Conservation (phyloP, 2,888 invertebrate species). For the Drosophila nr. perissopoda region DNA sequence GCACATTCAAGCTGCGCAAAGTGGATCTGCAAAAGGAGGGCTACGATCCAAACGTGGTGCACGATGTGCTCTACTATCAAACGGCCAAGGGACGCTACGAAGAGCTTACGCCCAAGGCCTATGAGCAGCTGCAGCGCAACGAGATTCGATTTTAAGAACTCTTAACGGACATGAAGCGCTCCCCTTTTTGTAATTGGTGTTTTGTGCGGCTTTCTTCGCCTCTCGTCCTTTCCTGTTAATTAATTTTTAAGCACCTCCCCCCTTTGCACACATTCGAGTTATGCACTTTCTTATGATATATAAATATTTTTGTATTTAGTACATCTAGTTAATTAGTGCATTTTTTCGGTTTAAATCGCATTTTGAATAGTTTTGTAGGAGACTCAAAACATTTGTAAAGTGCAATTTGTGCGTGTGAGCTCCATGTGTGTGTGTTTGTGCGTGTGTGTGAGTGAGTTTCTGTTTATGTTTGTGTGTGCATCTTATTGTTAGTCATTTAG, state of each 20-base stretch:
- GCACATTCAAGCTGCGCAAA: slow-evolving; percentile 98
- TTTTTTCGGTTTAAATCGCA: slow-evolving; percentile 41
- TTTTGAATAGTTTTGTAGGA: slow-evolving; percentile 60
- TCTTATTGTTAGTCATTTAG: slow-evolving; percentile 51
- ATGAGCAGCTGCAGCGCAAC: slow-evolving; percentile 90
- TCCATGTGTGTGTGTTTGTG: neutral
- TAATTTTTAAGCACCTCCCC: slow-evolving; percentile 64
- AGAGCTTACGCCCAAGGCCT: slow-evolving; percentile 89
- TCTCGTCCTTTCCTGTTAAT: slow-evolving; percentile 68
- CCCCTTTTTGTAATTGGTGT: slow-evolving; percentile 15
- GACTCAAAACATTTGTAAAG: slow-evolving; percentile 51
- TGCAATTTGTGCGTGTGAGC: slow-evolving; percentile 45
- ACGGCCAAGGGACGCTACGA: slow-evolving; percentile 90
- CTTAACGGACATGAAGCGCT: neutral
- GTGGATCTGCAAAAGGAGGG: slow-evolving; percentile 95
- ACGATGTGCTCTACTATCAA: slow-evolving; percentile 93
- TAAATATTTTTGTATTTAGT: slow-evolving; percentile 30
- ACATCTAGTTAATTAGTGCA: slow-evolving; percentile 49
- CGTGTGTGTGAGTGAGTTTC: neutral
- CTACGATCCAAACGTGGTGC: slow-evolving; percentile 90
- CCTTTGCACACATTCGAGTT: slow-evolving; percentile 13
- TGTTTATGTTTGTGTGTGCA: slow-evolving; percentile 8
- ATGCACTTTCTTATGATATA: slow-evolving; percentile 42
- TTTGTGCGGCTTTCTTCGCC: slow-evolving; percentile 12
- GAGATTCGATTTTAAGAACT: slow-evolving; percentile 88